Evolutionary conservation across 1,140 invertebrate species (phyloP).

Genomic region (Subanguina moxae): DNA sequence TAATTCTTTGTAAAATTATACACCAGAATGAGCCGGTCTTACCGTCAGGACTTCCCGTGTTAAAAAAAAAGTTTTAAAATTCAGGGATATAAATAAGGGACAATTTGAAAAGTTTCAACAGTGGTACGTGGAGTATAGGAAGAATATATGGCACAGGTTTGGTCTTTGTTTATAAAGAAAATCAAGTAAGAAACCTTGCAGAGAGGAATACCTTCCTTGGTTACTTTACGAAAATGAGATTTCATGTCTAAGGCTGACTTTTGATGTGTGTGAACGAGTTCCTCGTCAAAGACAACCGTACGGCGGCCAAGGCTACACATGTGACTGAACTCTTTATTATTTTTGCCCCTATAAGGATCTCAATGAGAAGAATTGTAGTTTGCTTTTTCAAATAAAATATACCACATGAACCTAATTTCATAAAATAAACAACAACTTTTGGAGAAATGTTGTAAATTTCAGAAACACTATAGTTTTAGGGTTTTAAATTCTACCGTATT

Average conservation of each 20-base stretch:
- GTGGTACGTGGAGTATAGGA: conserved; percentile 55
- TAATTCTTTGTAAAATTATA: too few species aligned
- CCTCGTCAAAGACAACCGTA: conserved; percentile 35
- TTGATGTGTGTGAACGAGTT: conserved; percentile 54
- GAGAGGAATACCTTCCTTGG: conserved; percentile 58
- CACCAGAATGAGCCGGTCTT: too few species aligned
- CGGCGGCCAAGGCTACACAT: neutral
- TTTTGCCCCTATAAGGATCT: too few species aligned
- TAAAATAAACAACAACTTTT: too few species aligned
- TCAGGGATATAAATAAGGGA: conserved; percentile 49
- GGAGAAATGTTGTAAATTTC: too few species aligned
- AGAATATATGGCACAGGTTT: conserved; percentile 57
- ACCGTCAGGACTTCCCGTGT: too few species aligned
- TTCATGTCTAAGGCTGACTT: conserved; percentile 56
- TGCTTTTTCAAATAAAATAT: too few species aligned
- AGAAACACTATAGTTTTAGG: too few species aligned
- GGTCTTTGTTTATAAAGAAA: neutral
- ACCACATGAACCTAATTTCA: too few species aligned
- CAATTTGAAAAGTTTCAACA: conserved; percentile 56
- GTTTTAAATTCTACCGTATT: too few species aligned
- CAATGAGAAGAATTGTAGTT: too few species aligned
- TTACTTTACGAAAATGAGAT: conserved; percentile 59
- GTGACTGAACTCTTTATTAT: neutral
- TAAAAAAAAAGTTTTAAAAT: too few species aligned
- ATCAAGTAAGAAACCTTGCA: conserved; percentile 33